phyloP scores from a whole-genome alignment of 2,113 vertebrate species.

The Cyrtonyx montezumae region DNA sequence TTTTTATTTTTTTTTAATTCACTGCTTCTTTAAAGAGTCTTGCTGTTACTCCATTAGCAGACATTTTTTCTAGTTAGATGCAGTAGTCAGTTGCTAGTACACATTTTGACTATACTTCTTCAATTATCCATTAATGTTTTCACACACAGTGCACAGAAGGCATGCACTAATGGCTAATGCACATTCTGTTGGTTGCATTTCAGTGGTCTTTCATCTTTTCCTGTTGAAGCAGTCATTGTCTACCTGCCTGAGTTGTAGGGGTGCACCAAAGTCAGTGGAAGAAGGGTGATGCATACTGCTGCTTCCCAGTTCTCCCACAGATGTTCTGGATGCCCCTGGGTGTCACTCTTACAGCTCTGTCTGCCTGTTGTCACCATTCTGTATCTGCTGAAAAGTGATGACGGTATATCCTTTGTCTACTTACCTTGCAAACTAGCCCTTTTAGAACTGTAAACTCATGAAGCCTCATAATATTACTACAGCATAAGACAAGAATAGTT shows the following conservation, averaged over 20 bases:
- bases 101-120: neutral
- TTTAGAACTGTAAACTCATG: neutral
- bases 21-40: neutral
- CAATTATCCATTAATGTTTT: neutral
- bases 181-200: neutral
- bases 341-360: neutral
- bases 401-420: neutral
- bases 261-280: neutral
- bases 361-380: neutral
- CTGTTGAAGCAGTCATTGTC: neutral
- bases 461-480: neutral
- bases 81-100: neutral
- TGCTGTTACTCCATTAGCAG: neutral
- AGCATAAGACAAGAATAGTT: neutral
- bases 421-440: neutral
- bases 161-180: rapidly evolving
- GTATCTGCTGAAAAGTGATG: neutral
- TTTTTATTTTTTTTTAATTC: neutral
- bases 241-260: neutral
- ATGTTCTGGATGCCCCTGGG: neutral
- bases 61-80: neutral
- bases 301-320: neutral
- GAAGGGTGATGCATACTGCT: no score
- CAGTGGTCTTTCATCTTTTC: neutral
- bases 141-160: neutral